These are phyloP conservation scores for Crenichthys baileyi DNA, from an alignment of 2,797 vertebrate species.

Conservation along the genomic window DNA sequence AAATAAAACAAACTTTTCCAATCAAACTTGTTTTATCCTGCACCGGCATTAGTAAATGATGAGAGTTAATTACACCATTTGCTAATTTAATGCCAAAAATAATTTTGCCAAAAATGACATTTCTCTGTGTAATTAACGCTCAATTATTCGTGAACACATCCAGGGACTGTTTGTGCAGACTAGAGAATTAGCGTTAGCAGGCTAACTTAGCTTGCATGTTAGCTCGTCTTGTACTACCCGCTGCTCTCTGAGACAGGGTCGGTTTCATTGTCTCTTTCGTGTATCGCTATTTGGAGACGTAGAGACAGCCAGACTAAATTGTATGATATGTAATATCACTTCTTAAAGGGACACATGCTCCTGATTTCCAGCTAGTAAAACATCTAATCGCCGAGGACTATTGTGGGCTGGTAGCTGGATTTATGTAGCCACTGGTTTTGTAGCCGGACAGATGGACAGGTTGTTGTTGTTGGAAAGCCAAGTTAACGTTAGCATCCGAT, in stretches of 20 bases:
- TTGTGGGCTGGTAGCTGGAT: constrained; percentile 52
- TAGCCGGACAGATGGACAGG: constrained; percentile 77
- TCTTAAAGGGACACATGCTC: neutral
- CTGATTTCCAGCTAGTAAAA: neutral
- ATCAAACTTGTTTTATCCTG: constrained; percentile 44
- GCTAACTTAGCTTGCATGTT: constrained; percentile 70
- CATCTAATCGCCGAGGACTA: neutral
- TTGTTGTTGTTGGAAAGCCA: constrained; percentile 78
- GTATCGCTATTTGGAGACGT: constrained; percentile 70
- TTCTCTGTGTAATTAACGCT: constrained; percentile 42
- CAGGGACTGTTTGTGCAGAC: constrained; percentile 67
- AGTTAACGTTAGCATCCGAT: constrained; percentile 75
- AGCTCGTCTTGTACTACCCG: constrained; percentile 63
- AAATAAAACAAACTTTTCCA: constrained; percentile 63
- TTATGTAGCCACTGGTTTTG: constrained; percentile 64
- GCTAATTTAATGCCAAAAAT: rapidly evolving
- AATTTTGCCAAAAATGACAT: neutral
- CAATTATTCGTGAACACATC: constrained; percentile 63
- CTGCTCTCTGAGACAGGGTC: constrained; percentile 52
- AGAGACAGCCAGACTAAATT: constrained; percentile 15
- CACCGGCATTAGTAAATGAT: neutral
- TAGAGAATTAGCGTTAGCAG: constrained; percentile 70
- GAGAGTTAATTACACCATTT: neutral
- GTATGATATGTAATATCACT: neutral
- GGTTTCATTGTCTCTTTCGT: constrained; percentile 75